These are phyloP conservation scores for Polypedilum pembai DNA, from an alignment of 1,140 invertebrate species.

Conservation along the genomic window DNA sequence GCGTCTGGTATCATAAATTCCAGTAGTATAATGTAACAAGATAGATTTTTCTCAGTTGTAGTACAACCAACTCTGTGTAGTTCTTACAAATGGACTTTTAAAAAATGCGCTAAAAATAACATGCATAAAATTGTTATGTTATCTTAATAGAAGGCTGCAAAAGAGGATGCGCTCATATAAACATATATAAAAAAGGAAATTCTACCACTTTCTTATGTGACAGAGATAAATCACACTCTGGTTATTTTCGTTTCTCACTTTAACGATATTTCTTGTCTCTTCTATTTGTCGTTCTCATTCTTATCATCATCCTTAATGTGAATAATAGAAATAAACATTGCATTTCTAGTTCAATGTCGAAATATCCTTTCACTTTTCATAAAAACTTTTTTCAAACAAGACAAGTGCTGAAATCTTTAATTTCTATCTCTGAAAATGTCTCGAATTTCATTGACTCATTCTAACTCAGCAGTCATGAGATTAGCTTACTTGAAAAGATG, in stretches of 20 bases:
- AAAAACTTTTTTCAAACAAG: neutral
- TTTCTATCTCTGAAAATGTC: neutral
- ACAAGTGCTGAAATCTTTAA: neutral
- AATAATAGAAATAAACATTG: neutral
- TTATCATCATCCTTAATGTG: neutral
- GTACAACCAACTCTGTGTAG: neutral
- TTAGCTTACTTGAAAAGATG: neutral
- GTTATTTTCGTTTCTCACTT: neutral
- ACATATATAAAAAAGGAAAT: neutral
- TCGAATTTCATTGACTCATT: neutral
- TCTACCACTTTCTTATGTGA: neutral
- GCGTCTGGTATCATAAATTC: no score
- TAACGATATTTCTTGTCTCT: neutral
- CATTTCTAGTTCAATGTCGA: neutral
- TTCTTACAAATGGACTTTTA: neutral
- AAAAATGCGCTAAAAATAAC: neutral
- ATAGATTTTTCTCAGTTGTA: neutral
- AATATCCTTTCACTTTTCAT: neutral
- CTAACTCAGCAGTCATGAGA: neutral
- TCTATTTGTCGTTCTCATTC: neutral
- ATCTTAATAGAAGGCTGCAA: neutral
- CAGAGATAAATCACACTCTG: conserved; percentile 1
- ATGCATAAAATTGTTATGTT: neutral
- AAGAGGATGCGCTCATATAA: neutral
- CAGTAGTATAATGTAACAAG: neutral